A percentile compares a stretch with the other conserved stretches of the same genome.
Conservation (phyloP, 2,888 invertebrate species). For the Limnephilus lunatus region DNA sequence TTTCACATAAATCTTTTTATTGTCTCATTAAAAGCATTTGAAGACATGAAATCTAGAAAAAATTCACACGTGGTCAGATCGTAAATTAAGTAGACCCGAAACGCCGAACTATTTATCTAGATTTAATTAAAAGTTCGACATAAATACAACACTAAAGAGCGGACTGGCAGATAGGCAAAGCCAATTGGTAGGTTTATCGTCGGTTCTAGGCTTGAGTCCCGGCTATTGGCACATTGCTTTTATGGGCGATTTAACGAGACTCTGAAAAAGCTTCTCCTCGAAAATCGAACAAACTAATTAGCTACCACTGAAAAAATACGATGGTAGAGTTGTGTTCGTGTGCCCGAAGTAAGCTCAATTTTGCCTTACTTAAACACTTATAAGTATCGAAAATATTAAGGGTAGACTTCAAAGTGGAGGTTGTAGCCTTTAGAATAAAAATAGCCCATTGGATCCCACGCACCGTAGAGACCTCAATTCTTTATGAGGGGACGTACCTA, state of each 20-base stretch:
- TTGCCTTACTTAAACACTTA: no score
- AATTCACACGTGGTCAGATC: not conserved
- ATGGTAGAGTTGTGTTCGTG: no score
- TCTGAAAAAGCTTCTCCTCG: not conserved
- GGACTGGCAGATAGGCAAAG: not conserved
- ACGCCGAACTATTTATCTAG: not conserved
- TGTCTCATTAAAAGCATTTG: not conserved
- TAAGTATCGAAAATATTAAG: no score
- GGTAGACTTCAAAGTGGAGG: no score
- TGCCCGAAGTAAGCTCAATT: no score
- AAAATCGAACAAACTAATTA: not conserved
- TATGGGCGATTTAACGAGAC: not conserved
- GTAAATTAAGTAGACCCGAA: not conserved
- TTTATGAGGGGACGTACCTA: no score
- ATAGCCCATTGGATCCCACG: no score
- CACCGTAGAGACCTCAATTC: no score
- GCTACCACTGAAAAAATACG: no score
- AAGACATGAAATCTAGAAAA: not conserved
- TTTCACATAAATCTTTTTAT: not conserved
- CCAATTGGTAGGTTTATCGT: not conserved
- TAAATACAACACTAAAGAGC: not conserved
- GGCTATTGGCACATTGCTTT: not conserved
- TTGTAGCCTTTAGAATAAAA: no score
- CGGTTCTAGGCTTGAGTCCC: no score
- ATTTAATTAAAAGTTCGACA: slow-evolving; percentile 10